A percentile compares a stretch with the other conserved stretches of the same genome.
Evolutionary conservation across 2,797 vertebrate species (phyloP).

Genomic region (Sebastes vulpes): DNA sequence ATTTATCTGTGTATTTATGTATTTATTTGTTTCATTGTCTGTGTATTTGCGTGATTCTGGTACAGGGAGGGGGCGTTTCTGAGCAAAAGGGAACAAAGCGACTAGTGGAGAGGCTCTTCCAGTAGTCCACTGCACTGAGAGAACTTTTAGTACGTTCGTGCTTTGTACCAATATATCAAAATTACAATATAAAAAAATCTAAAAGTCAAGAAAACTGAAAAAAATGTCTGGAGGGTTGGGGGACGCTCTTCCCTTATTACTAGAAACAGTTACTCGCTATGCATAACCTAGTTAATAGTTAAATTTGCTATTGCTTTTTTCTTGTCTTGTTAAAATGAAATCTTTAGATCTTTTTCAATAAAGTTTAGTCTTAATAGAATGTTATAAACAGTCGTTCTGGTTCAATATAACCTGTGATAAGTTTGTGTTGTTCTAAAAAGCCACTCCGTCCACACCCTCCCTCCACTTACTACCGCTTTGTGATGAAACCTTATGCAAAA

Average conservation of each 20-base stretch:
- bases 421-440: conserved; percentile 98
- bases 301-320: conserved; percentile 99
- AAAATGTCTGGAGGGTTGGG: conserved; percentile 91
- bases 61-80: conserved; percentile 96
- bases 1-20: conserved; percentile 89
- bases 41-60: conserved; percentile 91
- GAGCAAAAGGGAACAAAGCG: conserved; percentile 98
- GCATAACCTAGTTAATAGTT: conserved; percentile 99
- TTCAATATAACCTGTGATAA: conserved; percentile 99
- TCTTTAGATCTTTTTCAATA: conserved; percentile 99
- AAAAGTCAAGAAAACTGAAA: conserved; percentile 86
- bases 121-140: conserved; percentile 99
- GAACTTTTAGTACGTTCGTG: conserved; percentile 99
- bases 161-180: conserved; percentile 99
- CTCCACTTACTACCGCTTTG: conserved; percentile 91
- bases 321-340: conserved; percentile 99
- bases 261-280: conserved; percentile 99
- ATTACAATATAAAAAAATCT: conserved; percentile 93
- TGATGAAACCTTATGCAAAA: conserved; percentile 92
- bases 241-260: conserved; percentile 99
- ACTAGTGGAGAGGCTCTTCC: conserved; percentile 97
- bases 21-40: conserved; percentile 94
- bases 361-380: conserved; percentile 99
- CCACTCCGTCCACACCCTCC: conserved; percentile 90
- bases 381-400: conserved; percentile 99